These are phyloP conservation scores for Nephrotoma flavescens DNA, from an alignment of 2,888 invertebrate genomes.

Conservation along the genomic window DNA sequence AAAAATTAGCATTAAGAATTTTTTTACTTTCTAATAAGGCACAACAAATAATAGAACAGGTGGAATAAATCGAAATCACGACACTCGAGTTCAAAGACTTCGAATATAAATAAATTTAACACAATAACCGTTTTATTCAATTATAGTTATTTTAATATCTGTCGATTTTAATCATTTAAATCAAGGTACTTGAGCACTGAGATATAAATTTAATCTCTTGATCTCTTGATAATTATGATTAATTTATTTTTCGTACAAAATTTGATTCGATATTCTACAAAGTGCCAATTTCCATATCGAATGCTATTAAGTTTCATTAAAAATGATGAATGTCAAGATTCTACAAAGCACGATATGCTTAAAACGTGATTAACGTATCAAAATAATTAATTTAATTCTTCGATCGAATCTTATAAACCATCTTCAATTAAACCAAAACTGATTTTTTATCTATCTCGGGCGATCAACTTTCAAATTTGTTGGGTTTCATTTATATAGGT, in stretches of 20 bases:
- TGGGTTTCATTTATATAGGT: not conserved
- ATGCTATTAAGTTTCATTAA: not conserved
- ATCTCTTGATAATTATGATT: not conserved
- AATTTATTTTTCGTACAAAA: not conserved
- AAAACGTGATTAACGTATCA: not conserved
- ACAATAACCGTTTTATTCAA: not conserved
- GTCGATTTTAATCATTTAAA: not conserved
- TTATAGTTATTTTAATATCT: not conserved
- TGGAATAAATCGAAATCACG: not conserved
- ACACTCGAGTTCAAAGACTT: not conserved
- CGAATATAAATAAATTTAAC: not conserved
- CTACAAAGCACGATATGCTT: not conserved
- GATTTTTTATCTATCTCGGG: not conserved
- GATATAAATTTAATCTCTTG: not conserved
- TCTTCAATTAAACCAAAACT: not conserved
- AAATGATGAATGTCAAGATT: not conserved
- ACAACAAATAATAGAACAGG: not conserved
- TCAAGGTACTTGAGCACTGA: not conserved
- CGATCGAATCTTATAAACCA: not conserved
- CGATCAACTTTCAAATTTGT: not conserved
- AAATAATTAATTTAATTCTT: not conserved
- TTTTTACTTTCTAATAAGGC: not conserved
- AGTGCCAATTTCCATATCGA: not conserved
- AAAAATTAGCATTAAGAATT: not conserved
- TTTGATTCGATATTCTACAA: not conserved